phyloP scores from a whole-genome alignment of 2,113 vertebrate genomes.

The Atrichornis clamosus region DNA sequence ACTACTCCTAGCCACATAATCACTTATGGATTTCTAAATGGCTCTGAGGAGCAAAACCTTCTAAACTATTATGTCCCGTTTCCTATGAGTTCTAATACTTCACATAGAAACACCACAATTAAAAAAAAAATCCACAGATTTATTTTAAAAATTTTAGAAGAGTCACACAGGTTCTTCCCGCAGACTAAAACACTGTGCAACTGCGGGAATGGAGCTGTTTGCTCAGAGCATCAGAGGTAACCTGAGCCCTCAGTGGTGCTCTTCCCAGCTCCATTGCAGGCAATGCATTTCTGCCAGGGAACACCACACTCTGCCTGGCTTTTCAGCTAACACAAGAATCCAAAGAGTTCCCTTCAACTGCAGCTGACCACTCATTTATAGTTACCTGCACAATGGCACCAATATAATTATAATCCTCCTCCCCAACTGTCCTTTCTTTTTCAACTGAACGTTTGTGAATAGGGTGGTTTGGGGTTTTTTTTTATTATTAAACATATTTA shows the following conservation, averaged over 20 bases:
- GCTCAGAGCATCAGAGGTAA: neutral
- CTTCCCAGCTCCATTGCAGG: neutral
- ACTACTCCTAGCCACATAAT: neutral
- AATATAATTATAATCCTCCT: neutral
- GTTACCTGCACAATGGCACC: neutral
- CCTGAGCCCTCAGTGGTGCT: neutral
- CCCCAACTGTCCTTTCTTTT: neutral
- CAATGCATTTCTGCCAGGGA: neutral
- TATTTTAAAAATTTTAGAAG: neutral
- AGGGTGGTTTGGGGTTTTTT: neutral
- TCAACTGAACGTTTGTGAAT: neutral
- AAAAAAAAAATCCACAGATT: neutral
- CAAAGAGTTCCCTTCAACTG: neutral
- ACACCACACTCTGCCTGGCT: neutral
- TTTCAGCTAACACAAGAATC: neutral
- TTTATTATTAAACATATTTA: neutral
- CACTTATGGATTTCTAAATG: neutral
- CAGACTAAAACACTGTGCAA: neutral
- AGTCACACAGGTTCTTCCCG: neutral
- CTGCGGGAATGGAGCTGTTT: neutral
- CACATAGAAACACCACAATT: neutral
- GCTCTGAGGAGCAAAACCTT: neutral
- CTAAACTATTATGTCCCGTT: neutral
- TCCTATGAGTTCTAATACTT: neutral
- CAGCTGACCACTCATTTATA: neutral